Evolutionary conservation across 1,140 invertebrate genomes (phyloP).

Genomic region (Ganaspis sp.): DNA sequence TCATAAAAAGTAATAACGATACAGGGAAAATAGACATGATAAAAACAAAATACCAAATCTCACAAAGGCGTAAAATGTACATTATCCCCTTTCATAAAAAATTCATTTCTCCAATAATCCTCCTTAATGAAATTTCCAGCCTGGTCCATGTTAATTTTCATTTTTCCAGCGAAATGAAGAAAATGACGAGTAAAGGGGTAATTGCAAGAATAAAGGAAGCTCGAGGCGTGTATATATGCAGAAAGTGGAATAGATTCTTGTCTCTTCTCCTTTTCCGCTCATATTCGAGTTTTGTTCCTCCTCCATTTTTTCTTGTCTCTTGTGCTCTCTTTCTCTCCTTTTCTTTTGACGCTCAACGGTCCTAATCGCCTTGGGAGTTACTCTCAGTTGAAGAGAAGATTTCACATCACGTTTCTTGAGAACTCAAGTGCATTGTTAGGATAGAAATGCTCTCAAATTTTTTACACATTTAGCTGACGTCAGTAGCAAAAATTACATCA

Average conservation of each 20-base stretch:
- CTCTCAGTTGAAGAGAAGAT: neutral
- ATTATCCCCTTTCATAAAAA: no score
- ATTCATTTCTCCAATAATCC: neutral
- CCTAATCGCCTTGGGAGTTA: constrained; percentile 2
- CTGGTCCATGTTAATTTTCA: constrained; percentile 4
- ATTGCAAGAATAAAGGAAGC: constrained; percentile 9
- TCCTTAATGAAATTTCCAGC: neutral
- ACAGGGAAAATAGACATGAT: no score
- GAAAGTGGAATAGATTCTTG: constrained; percentile 5
- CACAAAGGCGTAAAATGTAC: no score
- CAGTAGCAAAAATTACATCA: no score
- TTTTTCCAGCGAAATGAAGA: neutral
- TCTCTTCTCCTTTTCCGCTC: neutral
- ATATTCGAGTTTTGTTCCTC: neutral
- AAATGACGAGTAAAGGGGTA: neutral
- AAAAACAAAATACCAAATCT: no score
- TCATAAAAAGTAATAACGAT: no score
- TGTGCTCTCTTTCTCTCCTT: neutral
- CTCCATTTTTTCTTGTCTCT: neutral
- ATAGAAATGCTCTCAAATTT: neutral
- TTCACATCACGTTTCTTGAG: constrained; percentile 9
- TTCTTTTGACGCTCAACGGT: constrained; percentile 8
- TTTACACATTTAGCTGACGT: neutral
- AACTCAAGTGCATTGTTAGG: neutral
- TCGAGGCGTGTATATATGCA: neutral